Percentiles rank a stretch among this genome's conserved stretches.
phyloP scores from a whole-genome alignment of 2,888 invertebrate genomes.

The Timema podura region DNA sequence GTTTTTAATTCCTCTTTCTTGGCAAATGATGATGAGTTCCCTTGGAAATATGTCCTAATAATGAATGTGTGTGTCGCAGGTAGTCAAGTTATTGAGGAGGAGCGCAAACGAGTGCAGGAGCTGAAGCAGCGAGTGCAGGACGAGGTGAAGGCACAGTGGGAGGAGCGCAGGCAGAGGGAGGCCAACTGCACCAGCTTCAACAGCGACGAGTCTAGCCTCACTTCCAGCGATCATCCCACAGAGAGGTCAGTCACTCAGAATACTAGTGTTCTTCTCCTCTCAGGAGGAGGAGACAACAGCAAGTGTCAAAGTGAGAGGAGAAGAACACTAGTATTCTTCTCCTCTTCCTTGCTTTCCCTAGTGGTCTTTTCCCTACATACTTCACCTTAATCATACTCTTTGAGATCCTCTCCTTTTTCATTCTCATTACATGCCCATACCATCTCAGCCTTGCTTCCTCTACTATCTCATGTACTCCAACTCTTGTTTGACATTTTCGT shows the following conservation, averaged over 20 bases:
- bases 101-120: slow-evolving; percentile 80
- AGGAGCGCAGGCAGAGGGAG: slow-evolving; percentile 47
- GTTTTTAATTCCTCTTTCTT: too few relatives aligned
- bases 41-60: too few relatives aligned
- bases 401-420: too few relatives aligned
- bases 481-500: too few relatives aligned
- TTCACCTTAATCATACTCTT: too few relatives aligned
- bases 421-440: too few relatives aligned
- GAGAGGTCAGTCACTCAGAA: slow-evolving; percentile 43
- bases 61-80: slow-evolving; percentile 50
- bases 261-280: background rate
- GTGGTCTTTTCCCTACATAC: too few relatives aligned
- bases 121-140: slow-evolving; percentile 82
- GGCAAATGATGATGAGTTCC: too few relatives aligned
- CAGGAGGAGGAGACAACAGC: background rate
- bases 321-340: too few relatives aligned
- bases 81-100: slow-evolving; percentile 87
- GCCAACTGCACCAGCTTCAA: slow-evolving; percentile 59
- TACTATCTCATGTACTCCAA: too few relatives aligned
- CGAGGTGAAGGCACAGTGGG: slow-evolving; percentile 85
- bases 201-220: slow-evolving; percentile 57
- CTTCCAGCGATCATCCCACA: slow-evolving; percentile 54
- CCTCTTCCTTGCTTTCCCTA: too few relatives aligned
- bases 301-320: background rate
- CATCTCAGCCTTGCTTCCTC: too few relatives aligned